A percentile compares a stretch with the other conserved stretches of the same genome.
These are phyloP conservation scores for Seriola aureovittata DNA, from an alignment of 2,113 vertebrate genomes.

Conservation along the genomic window DNA sequence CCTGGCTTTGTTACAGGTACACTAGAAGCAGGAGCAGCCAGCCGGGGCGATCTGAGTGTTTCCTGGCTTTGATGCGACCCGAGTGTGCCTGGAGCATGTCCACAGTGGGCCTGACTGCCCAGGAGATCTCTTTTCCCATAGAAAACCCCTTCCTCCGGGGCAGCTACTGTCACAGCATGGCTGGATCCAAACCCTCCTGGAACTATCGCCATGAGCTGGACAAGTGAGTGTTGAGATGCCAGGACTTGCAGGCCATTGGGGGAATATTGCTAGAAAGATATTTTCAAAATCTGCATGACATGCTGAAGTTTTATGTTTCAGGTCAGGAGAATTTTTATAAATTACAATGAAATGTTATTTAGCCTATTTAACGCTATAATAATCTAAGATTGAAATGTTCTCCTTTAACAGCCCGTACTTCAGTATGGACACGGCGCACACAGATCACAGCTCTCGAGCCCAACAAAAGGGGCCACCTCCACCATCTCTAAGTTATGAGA, in stretches of 20 bases:
- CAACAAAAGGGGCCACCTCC: slow-evolving; percentile 71
- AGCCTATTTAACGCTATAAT: background rate
- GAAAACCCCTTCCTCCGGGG: slow-evolving; percentile 89
- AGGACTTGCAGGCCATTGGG: background rate
- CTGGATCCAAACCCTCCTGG: slow-evolving; percentile 90
- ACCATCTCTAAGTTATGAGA: slow-evolving; percentile 63
- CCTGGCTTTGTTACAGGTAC: slow-evolving; percentile 74
- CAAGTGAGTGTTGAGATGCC: slow-evolving; percentile 86
- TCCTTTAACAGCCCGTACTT: slow-evolving; percentile 87
- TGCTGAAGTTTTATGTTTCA: slow-evolving; percentile 19
- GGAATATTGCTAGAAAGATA: background rate
- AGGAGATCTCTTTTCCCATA: slow-evolving; percentile 91
- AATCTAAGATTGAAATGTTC: background rate
- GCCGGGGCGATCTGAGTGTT: slow-evolving; percentile 78
- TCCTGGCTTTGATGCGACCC: slow-evolving; percentile 87
- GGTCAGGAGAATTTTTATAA: background rate
- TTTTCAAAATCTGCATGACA: slow-evolving; percentile 14
- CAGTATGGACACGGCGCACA: slow-evolving; percentile 84
- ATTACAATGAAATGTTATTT: background rate
- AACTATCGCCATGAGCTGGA: slow-evolving; percentile 82
- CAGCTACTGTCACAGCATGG: slow-evolving; percentile 88
- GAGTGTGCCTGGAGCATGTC: slow-evolving; percentile 90
- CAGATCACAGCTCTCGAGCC: slow-evolving; percentile 84
- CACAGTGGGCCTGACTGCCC: slow-evolving; percentile 92
- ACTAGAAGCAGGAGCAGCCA: slow-evolving; percentile 70